phyloP scores from a whole-genome alignment of 2,113 vertebrate genomes.

The Grammomys surdaster region DNA sequence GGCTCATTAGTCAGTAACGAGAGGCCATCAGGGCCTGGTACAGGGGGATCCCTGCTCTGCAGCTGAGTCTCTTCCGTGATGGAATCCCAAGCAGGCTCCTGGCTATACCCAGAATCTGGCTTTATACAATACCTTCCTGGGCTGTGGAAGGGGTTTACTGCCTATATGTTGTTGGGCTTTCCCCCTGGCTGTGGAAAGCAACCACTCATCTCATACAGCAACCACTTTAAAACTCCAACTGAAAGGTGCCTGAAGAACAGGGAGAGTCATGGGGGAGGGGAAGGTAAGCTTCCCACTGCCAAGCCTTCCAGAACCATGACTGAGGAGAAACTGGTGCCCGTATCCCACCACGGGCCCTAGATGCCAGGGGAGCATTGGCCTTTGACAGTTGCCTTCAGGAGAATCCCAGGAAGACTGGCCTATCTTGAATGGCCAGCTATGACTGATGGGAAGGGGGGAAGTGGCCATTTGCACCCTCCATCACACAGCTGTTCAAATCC shows the following conservation, averaged over 20 bases:
- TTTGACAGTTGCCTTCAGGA: slow-evolving; percentile 58
- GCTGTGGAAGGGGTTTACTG: neutral
- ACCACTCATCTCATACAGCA: neutral
- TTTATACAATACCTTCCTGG: neutral
- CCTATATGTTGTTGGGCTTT: neutral
- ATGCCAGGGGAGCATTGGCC: neutral
- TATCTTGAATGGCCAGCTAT: neutral
- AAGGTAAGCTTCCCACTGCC: neutral
- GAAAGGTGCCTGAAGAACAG: neutral
- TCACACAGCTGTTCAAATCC: neutral
- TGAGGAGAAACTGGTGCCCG: slow-evolving; percentile 49
- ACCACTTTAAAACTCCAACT: neutral
- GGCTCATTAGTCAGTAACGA: neutral
- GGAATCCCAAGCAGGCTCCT: neutral
- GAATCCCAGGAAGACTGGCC: slow-evolving; percentile 51
- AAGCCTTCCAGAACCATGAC: neutral
- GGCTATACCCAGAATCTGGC: neutral
- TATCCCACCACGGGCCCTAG: neutral
- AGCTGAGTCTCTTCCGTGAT: neutral
- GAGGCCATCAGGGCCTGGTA: neutral
- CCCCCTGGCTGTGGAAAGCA: neutral
- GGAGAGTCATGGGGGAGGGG: neutral
- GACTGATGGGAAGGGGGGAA: neutral
- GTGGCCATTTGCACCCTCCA: neutral
- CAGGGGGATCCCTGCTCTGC: neutral